Percentiles rank a stretch among this genome's conserved stretches.
Conservation (phyloP, 2,113 vertebrate species). For the Thymallus thymallus region DNA sequence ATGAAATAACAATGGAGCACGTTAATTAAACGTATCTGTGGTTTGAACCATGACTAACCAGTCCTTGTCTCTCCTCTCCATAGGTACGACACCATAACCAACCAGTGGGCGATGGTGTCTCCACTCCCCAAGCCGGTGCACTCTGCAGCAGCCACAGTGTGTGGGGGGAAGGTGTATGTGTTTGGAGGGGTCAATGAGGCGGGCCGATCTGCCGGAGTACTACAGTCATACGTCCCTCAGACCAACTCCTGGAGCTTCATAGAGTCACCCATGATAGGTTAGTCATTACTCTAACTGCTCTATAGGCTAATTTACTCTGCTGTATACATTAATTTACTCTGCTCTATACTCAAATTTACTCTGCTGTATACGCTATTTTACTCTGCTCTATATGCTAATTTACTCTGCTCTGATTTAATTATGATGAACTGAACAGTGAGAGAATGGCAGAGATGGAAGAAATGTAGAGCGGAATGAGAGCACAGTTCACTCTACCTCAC, state of each 20-base stretch:
- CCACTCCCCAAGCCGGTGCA: constrained; percentile 95
- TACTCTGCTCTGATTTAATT: no score
- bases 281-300: no score
- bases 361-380: no score
- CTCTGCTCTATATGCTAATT: no score
- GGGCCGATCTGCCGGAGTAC: constrained; percentile 87
- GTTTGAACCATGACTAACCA: background rate
- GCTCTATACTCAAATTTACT: no score
- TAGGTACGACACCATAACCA: constrained; percentile 97
- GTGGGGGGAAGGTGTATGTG: constrained; percentile 93
- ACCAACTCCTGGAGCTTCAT: constrained; percentile 97
- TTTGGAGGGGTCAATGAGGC: constrained; percentile 97
- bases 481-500: no score
- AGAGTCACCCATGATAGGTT: constrained; percentile 98
- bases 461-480: no score
- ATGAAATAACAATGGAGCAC: no score
- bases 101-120: constrained; percentile 94
- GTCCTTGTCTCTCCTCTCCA: background rate
- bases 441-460: no score
- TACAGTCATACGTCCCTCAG: constrained; percentile 94
- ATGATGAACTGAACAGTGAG: no score
- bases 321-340: no score
- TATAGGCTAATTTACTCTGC: no score
- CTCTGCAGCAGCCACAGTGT: constrained; percentile 91
- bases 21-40: background rate